A percentile compares a stretch with the other conserved stretches of the same genome.
Evolutionary conservation across 2,797 vertebrate species (phyloP).

Genomic region (Cynopterus sphinx): DNA sequence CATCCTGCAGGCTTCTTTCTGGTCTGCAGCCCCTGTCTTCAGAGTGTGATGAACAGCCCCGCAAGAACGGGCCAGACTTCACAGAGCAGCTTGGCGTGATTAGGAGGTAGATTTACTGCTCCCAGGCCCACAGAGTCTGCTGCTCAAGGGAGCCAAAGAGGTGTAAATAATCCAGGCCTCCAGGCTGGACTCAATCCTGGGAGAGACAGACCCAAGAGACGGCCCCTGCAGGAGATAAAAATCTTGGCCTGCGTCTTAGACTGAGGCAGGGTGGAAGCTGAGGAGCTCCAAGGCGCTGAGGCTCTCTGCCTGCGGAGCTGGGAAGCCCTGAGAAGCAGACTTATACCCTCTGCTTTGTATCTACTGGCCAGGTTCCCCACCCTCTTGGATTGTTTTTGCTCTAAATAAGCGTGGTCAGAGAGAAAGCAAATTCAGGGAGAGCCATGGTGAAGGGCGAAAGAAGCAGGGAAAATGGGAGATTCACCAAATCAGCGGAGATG

Average conservation of each 20-base stretch:
- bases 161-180: conserved; percentile 77
- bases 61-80: conserved; percentile 64
- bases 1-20: conserved; percentile 67
- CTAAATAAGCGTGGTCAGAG: neutral
- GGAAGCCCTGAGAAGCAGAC: neutral
- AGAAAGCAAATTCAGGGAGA: neutral
- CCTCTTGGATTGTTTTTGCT: neutral
- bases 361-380: neutral
- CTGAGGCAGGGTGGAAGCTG: neutral
- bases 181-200: conserved; percentile 41
- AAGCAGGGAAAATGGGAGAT: neutral
- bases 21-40: conserved; percentile 62
- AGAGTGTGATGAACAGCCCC: conserved; percentile 64
- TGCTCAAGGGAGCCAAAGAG: conserved; percentile 64
- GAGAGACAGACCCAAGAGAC: conserved; percentile 55
- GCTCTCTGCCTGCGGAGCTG: neutral
- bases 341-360: neutral
- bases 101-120: conserved; percentile 78
- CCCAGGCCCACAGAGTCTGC: conserved; percentile 50
- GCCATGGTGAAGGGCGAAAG: neutral
- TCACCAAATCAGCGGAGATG: neutral
- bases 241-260: conserved; percentile 16
- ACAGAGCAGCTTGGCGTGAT: conserved; percentile 63
- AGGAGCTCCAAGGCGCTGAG: neutral
- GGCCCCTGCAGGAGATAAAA: conserved; percentile 50